Percentiles rank a stretch among this genome's conserved stretches.
Evolutionary conservation across 2,888 invertebrate species (phyloP).

Genomic region (Platycnemis pennipes): DNA sequence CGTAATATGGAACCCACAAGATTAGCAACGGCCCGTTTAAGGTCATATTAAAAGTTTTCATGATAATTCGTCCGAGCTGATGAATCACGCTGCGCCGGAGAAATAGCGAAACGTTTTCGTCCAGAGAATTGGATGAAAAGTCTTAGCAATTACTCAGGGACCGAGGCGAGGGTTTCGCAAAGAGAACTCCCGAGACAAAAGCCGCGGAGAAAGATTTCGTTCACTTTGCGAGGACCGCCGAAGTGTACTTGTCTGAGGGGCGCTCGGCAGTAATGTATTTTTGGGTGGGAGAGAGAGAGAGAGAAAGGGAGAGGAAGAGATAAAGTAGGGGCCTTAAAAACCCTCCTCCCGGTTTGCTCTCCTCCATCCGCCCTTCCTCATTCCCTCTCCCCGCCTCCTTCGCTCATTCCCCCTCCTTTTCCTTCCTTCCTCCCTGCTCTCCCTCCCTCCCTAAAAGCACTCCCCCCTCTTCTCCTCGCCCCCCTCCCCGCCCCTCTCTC

Average conservation of each 20-base stretch:
- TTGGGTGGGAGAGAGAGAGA: neutral
- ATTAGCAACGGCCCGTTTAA: no score
- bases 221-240: neutral
- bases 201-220: neutral
- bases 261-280: constrained; percentile 51
- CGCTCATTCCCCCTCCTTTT: neutral
- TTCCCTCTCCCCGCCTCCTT: neutral
- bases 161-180: neutral
- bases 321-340: constrained; percentile 23
- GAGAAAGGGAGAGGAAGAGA: neutral
- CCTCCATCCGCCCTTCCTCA: neutral
- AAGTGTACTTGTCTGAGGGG: constrained; percentile 38
- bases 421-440: neutral
- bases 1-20: no score
- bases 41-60: neutral
- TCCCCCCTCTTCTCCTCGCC: neutral
- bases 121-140: neutral
- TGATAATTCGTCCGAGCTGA: neutral
- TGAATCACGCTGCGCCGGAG: neutral
- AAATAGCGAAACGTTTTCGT: neutral
- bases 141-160: neutral
- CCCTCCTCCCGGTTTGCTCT: neutral
- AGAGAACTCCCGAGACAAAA: constrained; percentile 10
- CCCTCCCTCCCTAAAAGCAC: neutral
- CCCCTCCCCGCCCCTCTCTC: neutral